phyloP scores from a whole-genome alignment of 2,113 vertebrate genomes.

The Caloenas nicobarica region DNA sequence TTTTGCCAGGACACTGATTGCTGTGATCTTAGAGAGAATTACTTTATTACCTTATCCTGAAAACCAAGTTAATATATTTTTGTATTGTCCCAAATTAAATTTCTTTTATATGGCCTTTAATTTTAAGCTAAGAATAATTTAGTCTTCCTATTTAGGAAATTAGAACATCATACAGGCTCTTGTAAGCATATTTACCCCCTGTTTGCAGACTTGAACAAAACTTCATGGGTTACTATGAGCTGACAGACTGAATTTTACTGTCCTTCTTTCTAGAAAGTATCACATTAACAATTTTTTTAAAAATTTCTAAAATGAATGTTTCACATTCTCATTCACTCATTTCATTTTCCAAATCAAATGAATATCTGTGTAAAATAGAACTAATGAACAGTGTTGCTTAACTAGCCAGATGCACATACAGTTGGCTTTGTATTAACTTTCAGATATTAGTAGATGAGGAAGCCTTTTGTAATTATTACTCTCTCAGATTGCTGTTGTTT shows the following conservation, averaged over 20 bases:
- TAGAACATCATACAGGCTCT: neutral
- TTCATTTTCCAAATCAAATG: neutral
- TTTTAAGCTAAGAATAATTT: neutral
- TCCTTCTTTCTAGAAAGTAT: neutral
- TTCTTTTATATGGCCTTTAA: neutral
- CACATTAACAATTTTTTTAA: neutral
- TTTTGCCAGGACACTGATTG: neutral
- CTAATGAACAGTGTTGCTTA: neutral
- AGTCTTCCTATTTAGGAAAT: neutral
- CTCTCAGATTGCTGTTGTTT: neutral
- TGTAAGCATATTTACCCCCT: accelerated
- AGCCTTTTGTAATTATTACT: neutral
- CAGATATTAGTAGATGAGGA: neutral
- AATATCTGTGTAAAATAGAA: neutral
- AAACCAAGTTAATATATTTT: neutral
- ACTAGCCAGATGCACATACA: neutral
- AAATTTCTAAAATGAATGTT: neutral
- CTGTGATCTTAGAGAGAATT: neutral
- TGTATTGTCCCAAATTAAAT: neutral
- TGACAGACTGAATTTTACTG: neutral
- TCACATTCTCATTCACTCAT: neutral
- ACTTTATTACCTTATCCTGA: neutral
- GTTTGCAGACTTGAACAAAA: neutral
- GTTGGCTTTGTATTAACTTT: neutral
- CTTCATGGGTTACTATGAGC: neutral